Percentiles rank a stretch among this genome's conserved stretches.
Evolutionary conservation across 2,888 invertebrate species (phyloP).

Genomic region (Drosophila algonquin): DNA sequence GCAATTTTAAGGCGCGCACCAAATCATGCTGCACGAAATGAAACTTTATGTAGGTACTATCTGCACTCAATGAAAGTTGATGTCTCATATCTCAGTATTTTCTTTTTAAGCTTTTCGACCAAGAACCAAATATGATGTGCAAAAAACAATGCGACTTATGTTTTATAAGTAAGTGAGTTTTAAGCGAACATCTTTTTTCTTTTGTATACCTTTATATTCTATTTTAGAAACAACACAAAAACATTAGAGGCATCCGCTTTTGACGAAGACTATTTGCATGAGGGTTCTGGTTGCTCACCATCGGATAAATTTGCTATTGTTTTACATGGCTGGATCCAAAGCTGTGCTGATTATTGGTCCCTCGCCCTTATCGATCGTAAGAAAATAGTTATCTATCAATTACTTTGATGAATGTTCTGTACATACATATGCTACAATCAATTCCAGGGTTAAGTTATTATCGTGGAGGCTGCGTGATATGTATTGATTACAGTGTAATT

Average conservation of each 20-base stretch:
- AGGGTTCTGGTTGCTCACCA: constrained; percentile 64
- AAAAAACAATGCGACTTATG: constrained; percentile 55
- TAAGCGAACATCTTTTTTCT: neutral
- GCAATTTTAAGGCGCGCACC: constrained; percentile 27
- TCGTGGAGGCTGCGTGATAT: constrained; percentile 82
- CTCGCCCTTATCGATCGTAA: constrained; percentile 75
- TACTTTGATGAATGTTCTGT: neutral
- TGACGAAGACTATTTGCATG: constrained; percentile 37
- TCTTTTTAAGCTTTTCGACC: constrained; percentile 36
- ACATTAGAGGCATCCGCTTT: constrained; percentile 50
- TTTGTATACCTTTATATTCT: neutral
- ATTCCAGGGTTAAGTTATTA: constrained; percentile 77
- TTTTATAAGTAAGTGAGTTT: constrained; percentile 56
- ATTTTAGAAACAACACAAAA: constrained; percentile 61
- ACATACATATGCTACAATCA: neutral
- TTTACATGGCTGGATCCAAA: constrained; percentile 82
- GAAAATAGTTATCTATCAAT: constrained; percentile 22
- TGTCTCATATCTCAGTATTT: neutral
- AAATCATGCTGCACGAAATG: constrained; percentile 32
- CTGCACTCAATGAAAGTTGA: neutral
- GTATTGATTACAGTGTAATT: constrained; percentile 80
- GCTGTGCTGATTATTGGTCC: constrained; percentile 80
- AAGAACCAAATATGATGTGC: constrained; percentile 50
- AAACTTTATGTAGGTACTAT: constrained; percentile 43
- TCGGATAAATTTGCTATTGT: constrained; percentile 81